Base-by-base conservation (phyloP, 1,140 invertebrate species). In the Trachymyrmex septentrionalis region DNA sequence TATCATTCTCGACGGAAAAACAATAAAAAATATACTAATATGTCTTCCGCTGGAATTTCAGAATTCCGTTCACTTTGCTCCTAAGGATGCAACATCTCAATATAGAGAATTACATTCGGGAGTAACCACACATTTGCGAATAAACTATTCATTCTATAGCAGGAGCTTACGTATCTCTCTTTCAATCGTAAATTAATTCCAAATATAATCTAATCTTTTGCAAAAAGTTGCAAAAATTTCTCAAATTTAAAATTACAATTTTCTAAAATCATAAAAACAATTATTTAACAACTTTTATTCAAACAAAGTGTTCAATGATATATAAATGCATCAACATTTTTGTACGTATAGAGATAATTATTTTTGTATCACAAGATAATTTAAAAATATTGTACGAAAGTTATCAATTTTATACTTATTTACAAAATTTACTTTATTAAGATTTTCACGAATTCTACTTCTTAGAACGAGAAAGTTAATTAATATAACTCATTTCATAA, bases 21-120 rank as follows among this genome's bases (percentile, higher is more conserved):
- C 69, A 78, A 90, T 90, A 77, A 91, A 91, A 88, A 86, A 72
- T 48, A 12, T 69, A 27, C 12, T 69, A 12, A 69, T 24, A 34
- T 5, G 12, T 9, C 27, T 86, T 57, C 16, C 30, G 19, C 21
- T 55, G 66, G 27, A 19, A 64, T 53, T 50, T 10, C 16, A 30
- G n/a, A 19, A 87, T 38, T 44, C 14, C 24, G 12, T 72, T 77
- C 7, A 24, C 21, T 88, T 90, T 85, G 55, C 61, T n/a, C 21
- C 6, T 14, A n/a, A 27, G 50, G 19, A 27, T 48, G 10, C 14
- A 44, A 27, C 21, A 48, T n/a, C 14, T 59, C 30, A 6, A 44
- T 67, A 44, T 67, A 67, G n/a, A 44, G 16, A 30, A 7, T 48
- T 64, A 67, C 55, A 44, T 48, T 12, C 24, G n/a, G 7, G 34